Base-by-base conservation (phyloP, 2,888 invertebrate species). In the Aplocera efformata region DNA sequence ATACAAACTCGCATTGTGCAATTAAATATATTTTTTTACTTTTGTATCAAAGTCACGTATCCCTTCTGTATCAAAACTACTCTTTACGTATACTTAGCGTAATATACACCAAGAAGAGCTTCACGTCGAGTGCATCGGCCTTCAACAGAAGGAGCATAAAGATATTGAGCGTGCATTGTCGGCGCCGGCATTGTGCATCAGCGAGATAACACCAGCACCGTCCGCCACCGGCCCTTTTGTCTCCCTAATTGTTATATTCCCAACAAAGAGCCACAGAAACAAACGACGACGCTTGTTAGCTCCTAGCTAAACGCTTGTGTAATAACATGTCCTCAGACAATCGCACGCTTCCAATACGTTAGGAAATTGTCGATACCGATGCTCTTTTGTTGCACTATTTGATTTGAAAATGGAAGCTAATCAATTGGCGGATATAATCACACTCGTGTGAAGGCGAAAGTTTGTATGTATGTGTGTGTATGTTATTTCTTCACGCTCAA, bases 321-420 rank as follows among this genome's bases (percentile, higher is more conserved):
- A 80, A 81, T 85, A 85, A 85, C 84, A 77, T 79, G 83, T 84
- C 82, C 74, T 79, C 78, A 70, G 73, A 83, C 84, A 83, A 86
- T 84, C 70, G 80, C 68, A 72, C 71, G 68, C 65, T 75, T 73
- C 72, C 77, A 75, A 84, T 80, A 80, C 75, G 74, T 69, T 68
- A 77, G 83, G 82, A 86, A 86, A 86, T 86, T 84, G 82, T 61
- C 72, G 63, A 72, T 75, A 64, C 72, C 67, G 67, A 63, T 62
- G 54, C 44, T 60, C 70, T 62, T 69, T 79, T 83, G 78, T 82
- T 72, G 57, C 45, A 59, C 53, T 58, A 47, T 56, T 56, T 48
- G 51, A 58, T 51, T 56, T 56, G 53, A 47, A 55, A 55, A 50
- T 50, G 59, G 42, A 17, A 17, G 13, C 13, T 17, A 17, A 17